Percentiles rank a stretch among this genome's conserved stretches.
phyloP scores from a whole-genome alignment of 2,888 invertebrate genomes.

The Salpingus planirostris region DNA sequence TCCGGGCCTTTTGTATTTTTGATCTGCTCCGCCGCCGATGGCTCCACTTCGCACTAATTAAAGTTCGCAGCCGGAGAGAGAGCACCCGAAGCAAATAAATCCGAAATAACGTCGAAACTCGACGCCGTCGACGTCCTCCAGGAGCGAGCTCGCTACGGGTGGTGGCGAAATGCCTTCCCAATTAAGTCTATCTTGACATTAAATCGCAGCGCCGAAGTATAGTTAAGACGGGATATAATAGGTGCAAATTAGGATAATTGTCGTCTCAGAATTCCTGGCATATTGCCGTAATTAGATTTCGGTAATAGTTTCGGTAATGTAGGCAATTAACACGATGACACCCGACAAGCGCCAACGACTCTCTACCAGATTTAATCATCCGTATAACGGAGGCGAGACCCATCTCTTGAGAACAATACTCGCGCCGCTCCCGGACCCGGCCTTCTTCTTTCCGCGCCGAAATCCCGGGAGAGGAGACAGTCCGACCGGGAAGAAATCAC shows the following conservation, averaged over 20 bases:
- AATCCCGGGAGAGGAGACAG: background rate
- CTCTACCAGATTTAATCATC: slow-evolving; percentile 32
- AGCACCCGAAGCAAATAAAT: slow-evolving; percentile 2
- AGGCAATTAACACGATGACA: slow-evolving; percentile 37
- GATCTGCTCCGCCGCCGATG: no score
- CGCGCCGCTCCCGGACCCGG: background rate
- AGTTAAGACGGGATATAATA: slow-evolving; percentile 35
- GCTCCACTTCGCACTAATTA: slow-evolving; percentile 3
- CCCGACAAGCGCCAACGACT: slow-evolving; percentile 33
- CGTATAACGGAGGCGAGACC: slow-evolving; percentile 8
- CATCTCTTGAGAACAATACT: background rate
- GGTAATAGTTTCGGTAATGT: slow-evolving; percentile 39
- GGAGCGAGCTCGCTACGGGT: no score
- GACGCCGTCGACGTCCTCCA: background rate
- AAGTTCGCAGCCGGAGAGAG: slow-evolving; percentile 1
- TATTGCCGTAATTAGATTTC: slow-evolving; percentile 41
- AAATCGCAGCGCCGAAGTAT: slow-evolving; percentile 27
- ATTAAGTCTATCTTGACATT: slow-evolving; percentile 35
- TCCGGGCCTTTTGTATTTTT: no score
- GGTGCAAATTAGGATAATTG: slow-evolving; percentile 42
- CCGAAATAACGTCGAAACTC: slow-evolving; percentile 3
- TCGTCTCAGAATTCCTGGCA: slow-evolving; percentile 39
- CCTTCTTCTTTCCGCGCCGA: background rate
- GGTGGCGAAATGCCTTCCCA: slow-evolving; percentile 24
- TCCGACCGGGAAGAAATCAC: slow-evolving; percentile 2